Evolutionary conservation across 35 echinoderm and acorn worm species (phyloP).

Genomic region (Patiria miniata): DNA sequence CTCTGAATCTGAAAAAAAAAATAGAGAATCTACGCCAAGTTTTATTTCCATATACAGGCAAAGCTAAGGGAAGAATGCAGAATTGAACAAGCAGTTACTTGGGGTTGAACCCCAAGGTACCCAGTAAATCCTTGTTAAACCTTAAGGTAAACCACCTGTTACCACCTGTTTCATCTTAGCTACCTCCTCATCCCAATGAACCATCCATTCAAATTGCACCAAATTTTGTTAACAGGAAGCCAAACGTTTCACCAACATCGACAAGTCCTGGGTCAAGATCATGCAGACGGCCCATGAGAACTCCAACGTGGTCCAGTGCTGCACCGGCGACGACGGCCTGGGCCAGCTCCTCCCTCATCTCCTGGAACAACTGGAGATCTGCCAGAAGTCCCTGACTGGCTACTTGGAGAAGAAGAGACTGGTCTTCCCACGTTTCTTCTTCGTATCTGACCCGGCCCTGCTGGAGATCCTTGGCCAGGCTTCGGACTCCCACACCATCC

Average conservation of each 20-base stretch:
- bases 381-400: conserved; percentile 98
- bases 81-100: no score
- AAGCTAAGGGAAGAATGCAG: no score
- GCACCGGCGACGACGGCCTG: conserved; percentile 94
- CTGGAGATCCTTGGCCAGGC: conserved; percentile 99
- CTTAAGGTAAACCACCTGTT: no score
- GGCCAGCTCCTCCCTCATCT: conserved; percentile 97
- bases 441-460: conserved; percentile 95
- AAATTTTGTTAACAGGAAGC: conserved; percentile 87
- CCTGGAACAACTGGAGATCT: conserved; percentile 98
- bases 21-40: no score
- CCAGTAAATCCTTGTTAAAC: no score
- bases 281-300: conserved; percentile 99
- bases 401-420: conserved; percentile 99
- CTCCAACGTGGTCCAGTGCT: conserved; percentile 94
- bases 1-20: no score
- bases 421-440: conserved; percentile 98
- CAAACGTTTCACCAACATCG: conserved; percentile 99
- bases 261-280: conserved; percentile 99
- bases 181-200: no score
- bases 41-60: no score
- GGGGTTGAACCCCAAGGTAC: no score
- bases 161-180: no score
- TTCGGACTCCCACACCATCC: conserved; percentile 98
- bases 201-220: no score